Evolutionary conservation across 2,113 vertebrate genomes (phyloP), one percentile per base, ranked within the genome.

Genomic region (Cisticola juncidis): DNA sequence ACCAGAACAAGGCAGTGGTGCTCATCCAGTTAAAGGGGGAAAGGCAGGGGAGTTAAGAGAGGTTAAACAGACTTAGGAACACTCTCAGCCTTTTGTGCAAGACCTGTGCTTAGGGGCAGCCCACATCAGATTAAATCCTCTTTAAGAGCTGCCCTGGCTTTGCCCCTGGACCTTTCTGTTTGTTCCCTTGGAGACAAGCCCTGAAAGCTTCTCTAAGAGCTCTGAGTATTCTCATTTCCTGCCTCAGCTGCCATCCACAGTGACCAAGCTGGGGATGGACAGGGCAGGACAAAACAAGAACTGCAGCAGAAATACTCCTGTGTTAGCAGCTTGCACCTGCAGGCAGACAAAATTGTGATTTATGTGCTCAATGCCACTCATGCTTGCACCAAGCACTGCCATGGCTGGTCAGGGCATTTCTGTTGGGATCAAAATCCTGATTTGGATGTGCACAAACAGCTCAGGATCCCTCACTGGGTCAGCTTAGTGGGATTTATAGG

Each of bases 151-250:
- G 38, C 57, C 12, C 53, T 45, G 74, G 53, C 51, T 90, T 74
- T 72, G 54, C 54, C 92, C 74, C 70, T 45, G 58, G 90, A 77
- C 74, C 50, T 85, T 45, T 60, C 85, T 57, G 8, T 88, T 45
- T 82, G 85, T 86, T 96, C 94, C 81, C 94, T 73, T 94, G 88
- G 92, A 92, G 95, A 96, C 85, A 48, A 80, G 62, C 31, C 92
- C 82, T 86, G 81, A 90, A 82, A 88, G 79, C 74, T 73, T 33
- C 85, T 65, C 79, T 47, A 7, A 50, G 29, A 86, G 81, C 79
- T 62, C 66, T 28, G 36, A 85, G 79, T 10, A 58, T 9, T 73
- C 51, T 5, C 2, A 0, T 69, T 73, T 33, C 18, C 42, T 57
- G 66, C 62, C 61, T 44, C 31, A 68, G 57, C 70, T 60, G 47